Evolutionary conservation across 2,888 invertebrate species (phyloP), one percentile per base, ranked within the genome.

Genomic region (Sphecodes monilicornis): DNA sequence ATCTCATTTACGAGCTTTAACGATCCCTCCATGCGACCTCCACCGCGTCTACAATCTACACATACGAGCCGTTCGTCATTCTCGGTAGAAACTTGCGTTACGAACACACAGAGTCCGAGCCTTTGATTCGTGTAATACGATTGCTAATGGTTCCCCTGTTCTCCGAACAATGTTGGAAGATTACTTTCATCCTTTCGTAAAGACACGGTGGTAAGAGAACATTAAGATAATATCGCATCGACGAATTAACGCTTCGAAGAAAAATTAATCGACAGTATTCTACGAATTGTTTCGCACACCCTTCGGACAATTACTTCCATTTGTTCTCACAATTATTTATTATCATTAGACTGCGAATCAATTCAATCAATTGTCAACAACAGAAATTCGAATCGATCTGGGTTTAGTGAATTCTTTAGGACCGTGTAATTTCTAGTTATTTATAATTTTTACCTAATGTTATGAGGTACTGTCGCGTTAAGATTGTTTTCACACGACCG

Each of bases 1-100:
- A 89, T 89, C 90, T 90, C 90, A 84, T 86, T 86, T 87, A 82
- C 84, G 86, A 86, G 89, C 88, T 86, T 86, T 90, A 89, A 89
- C 87, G 80, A 87, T 64, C 86, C 85, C 81, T 90, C 85, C 76
- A 73, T 36, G 64, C 87, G 60, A 87, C 82, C 76, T 87, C 85
- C 81, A 54, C 75, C 86, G 79, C n/a, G n/a, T n/a, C n/a, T n/a
- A n/a, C n/a, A n/a, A n/a, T 74, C 76, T 78, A 70, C 86, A 73
- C 76, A 72, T 66, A 68, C 76, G 72, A 79, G 50, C 46, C 75
- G 78, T 81, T 68, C 81, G 79, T 86, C 86, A 80, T 83, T 75
- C 79, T 69, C 57, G 66, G 64, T 78, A 80, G 74, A 80, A 85
- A 75, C 77, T 71, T 36, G 75, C 64, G 68, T 39, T n/a, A 50